Conservation (phyloP, 1,140 invertebrate species). For the Caenorhabditis briggsae region DNA sequence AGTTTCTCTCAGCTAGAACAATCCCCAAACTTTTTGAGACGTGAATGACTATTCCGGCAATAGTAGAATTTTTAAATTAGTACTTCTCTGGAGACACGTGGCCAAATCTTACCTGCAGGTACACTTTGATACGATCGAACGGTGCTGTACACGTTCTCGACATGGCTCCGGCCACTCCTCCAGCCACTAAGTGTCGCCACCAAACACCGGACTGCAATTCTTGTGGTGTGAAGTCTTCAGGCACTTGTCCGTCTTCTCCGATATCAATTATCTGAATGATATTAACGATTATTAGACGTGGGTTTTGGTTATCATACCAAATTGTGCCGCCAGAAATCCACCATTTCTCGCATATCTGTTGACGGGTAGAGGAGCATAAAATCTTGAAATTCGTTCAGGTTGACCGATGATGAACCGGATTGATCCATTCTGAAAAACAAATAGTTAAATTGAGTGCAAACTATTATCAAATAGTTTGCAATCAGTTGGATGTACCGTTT, state of each 20-base stretch:
- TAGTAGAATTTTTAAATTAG: no score
- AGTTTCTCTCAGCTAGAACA: no score
- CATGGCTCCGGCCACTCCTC: slow-evolving; percentile 94
- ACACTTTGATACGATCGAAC: slow-evolving; percentile 96
- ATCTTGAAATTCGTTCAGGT: slow-evolving; percentile 96
- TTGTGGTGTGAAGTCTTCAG: slow-evolving; percentile 94
- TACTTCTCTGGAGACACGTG: no score
- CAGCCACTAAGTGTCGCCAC: slow-evolving; percentile 96
- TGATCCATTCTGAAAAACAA: slow-evolving; percentile 81
- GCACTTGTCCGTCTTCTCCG: slow-evolving; percentile 94
- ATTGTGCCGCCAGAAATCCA: slow-evolving; percentile 94
- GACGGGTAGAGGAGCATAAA: slow-evolving; percentile 92
- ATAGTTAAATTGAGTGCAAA: not conserved
- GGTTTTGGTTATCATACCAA: slow-evolving; percentile 82
- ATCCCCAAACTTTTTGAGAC: no score
- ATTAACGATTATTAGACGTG: not conserved
- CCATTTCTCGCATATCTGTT: slow-evolving; percentile 89
- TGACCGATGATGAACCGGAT: slow-evolving; percentile 93
- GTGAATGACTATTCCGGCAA: no score
- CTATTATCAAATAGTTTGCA: no score
- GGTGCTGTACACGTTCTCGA: slow-evolving; percentile 96
- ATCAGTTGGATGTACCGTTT: no score
- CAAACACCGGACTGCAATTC: slow-evolving; percentile 83
- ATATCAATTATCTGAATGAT: slow-evolving; percentile 92
- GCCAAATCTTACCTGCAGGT: slow-evolving; percentile 97